Percentiles rank a stretch among this genome's conserved stretches.
Evolutionary conservation across 2,797 vertebrate genomes (phyloP).

Genomic region (Novumbra hubbsi): DNA sequence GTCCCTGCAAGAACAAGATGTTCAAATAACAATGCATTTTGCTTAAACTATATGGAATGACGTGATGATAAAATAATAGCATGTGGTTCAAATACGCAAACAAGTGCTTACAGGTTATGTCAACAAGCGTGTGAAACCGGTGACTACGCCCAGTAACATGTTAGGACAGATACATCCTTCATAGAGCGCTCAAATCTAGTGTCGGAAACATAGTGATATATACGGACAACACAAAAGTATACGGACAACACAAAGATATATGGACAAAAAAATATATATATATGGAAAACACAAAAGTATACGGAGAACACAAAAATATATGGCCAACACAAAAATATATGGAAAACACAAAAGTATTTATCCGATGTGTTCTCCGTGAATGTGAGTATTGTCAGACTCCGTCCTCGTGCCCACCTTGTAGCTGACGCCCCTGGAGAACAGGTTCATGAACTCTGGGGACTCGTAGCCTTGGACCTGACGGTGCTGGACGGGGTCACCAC

Average conservation of each 20-base stretch:
- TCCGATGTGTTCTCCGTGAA: neutral
- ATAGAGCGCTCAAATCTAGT: too few species aligned
- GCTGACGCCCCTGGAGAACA: conserved; percentile 85
- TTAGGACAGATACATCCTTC: neutral
- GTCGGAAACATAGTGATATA: too few species aligned
- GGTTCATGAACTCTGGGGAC: conserved; percentile 81
- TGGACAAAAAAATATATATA: neutral
- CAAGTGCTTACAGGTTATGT: neutral
- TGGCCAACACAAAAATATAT: too few species aligned
- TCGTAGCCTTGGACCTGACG: conserved; percentile 86
- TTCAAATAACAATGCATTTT: too few species aligned
- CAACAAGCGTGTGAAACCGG: too few species aligned
- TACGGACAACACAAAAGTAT: neutral
- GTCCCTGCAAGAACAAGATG: too few species aligned
- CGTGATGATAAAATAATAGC: neutral
- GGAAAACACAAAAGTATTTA: neutral
- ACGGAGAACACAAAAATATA: too few species aligned
- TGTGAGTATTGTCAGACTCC: neutral
- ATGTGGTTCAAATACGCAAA: neutral
- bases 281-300: neutral
- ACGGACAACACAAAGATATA: too few species aligned
- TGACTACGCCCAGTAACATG: neutral
- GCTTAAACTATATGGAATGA: neutral
- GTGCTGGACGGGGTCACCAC: conserved; percentile 84
- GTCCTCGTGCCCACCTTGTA: conserved; percentile 79